Base-by-base conservation (phyloP, 30 jellyfish, hydroid and myxozoan genomes). In the Hydractinia symbiolongicarpus region DNA sequence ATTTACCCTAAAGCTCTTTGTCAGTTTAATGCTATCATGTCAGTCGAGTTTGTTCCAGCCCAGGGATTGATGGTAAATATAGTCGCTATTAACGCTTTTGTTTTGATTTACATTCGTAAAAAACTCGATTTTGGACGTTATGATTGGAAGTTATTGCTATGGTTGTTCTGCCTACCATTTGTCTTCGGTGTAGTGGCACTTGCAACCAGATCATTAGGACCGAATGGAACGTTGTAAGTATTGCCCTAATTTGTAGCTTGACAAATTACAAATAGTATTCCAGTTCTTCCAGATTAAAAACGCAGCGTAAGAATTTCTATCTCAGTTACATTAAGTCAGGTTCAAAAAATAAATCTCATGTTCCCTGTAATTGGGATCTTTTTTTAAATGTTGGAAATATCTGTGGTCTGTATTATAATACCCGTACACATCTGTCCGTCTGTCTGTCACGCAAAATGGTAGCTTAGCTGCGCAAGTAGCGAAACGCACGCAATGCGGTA, bases 191-290 rank as follows among this genome's bases (percentile, higher is more conserved):
- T 71, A 20, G 60, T 71, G 15, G 80, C 80, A 71, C 67, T 71
- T 11, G 56, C 56, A 8, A 15, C 51, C 40, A 67, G 54, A 8
- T 19, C 67, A 30, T 5, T 71, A 7, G 80, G 80, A 50, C 80
- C 80, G 54, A 71, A 71, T 71, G 80, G 80, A 50, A 20, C 80
- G 9, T 71, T 71, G 80, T 71, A 71, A 71, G 80, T 71, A 19
- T 13, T 13, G 1, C n/a, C 21, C 1, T 10, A 67, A 67, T 67
- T 67, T 67, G 2, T 2, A 30, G 2, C 2, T 30, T 30, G 44
- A 30, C 44, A 30, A 30, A 0, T 30, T 30, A 2, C 44, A 30
- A 30, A 30, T 30, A 30, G 44, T 30, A 30, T 30, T 30, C 44
- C 44, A 1, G 44, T 30, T 30, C 44, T 30, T 30, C 2, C 44